phyloP scores from a whole-genome alignment of 2,797 vertebrate genomes.

The Nyctalus aviator region DNA sequence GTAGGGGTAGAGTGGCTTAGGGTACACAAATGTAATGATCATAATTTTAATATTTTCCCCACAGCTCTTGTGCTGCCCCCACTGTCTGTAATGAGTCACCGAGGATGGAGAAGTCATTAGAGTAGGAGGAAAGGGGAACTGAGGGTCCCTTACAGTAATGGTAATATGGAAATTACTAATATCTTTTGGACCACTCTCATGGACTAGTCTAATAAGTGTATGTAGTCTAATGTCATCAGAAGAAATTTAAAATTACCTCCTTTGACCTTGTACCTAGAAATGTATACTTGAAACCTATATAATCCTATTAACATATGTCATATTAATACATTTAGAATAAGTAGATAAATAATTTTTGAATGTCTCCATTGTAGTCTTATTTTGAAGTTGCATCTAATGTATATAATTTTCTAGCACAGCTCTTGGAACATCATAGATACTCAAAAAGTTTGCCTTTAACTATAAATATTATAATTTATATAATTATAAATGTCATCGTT shows the following conservation, averaged over 20 bases:
- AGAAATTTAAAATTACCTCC: not conserved
- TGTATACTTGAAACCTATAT: not conserved
- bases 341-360: not conserved
- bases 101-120: not conserved
- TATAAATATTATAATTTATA: not conserved
- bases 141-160: not conserved
- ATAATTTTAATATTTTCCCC: not conserved
- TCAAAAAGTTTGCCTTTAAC: not conserved
- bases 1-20: not conserved
- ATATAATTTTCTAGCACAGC: not conserved
- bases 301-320: not conserved
- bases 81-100: not conserved
- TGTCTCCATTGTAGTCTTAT: not conserved
- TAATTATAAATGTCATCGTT: not conserved
- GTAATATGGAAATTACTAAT: not conserved
- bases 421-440: not conserved
- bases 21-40: not conserved
- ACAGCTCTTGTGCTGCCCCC: not conserved
- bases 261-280: not conserved
- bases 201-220: not conserved
- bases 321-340: not conserved
- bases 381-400: not conserved
- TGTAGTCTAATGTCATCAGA: no score
- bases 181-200: not conserved
- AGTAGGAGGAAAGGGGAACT: not conserved